Base-by-base conservation (phyloP, 2,888 invertebrate species). In the Leptopterna dolabrata region DNA sequence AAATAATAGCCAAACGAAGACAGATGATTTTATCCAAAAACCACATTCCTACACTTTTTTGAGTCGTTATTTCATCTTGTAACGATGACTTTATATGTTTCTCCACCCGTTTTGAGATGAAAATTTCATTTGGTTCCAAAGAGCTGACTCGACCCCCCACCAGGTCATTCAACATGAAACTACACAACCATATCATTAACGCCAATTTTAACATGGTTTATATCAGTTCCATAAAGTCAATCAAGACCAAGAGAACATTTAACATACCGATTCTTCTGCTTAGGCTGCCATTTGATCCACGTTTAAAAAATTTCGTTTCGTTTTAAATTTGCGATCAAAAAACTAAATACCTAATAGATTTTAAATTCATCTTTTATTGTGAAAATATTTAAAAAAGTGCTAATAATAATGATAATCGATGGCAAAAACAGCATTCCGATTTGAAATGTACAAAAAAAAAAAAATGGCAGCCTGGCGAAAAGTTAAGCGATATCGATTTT, bases 191-290 rank as follows among this genome's bases (percentile, higher is more conserved):
- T 81, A 78, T 73, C 73, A 73, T 55, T 27, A 85, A 71, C 43
- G 30, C 41, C 43, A 84, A 30, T 85, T 82, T 76, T 73, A 85
- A 85, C 76, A 85, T 85, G 76, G 76, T 85, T 85, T 76, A 85
- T 76, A 70, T 51, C 3, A 45, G 29, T 47, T 80, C 45, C 47
- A 47, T 19, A 16, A 19, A 43, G 2, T 43, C 80, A 80, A 80
- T 45, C 80, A 80, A 45, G 19, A 63, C 63, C 63, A 63, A 41
- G 27, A 78, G 45, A 45, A 45, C 78, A 81, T 30, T 55, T 30
- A 81, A 55, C 36, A 30, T 27, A 81, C 81, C 51, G 13, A 51
- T 81, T 81, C 45, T 41, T 78, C 55, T 43, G 29, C 81, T 29
- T 30, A 81, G 81, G 81, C 81, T 81, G 81, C 55, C 81, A 81